Evolutionary conservation across 2,113 vertebrate genomes (phyloP).

Genomic region (Phoxinus phoxinus): DNA sequence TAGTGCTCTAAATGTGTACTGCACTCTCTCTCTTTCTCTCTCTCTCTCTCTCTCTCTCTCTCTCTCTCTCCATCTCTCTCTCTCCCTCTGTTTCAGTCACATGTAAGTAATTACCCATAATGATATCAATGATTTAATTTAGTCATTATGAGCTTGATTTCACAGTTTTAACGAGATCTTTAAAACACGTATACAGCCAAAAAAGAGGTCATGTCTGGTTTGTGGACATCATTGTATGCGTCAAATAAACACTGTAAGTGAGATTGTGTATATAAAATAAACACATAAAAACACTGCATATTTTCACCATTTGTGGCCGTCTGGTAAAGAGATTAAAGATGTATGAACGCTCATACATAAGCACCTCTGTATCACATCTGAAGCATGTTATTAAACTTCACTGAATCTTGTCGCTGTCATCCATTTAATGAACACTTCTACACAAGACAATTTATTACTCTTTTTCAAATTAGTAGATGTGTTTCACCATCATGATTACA

Average conservation of each 20-base stretch:
- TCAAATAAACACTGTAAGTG: slow-evolving; percentile 7
- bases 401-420: not conserved
- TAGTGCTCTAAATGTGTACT: not conserved
- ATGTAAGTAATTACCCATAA: not conserved
- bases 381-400: not conserved
- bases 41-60: not conserved
- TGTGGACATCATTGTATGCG: not conserved
- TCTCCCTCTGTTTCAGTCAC: not conserved
- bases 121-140: not conserved
- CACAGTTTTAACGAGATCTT: slow-evolving; percentile 10
- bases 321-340: not conserved
- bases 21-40: not conserved
- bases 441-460: not conserved
- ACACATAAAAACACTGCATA: not conserved
- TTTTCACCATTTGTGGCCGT: not conserved
- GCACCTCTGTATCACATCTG: not conserved
- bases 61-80: not conserved
- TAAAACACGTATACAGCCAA: not conserved
- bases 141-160: slow-evolving; percentile 14
- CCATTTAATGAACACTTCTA: not conserved
- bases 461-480: not conserved
- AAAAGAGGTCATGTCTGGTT: slow-evolving; percentile 15
- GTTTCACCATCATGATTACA: too few relatives aligned
- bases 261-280: not conserved
- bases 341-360: not conserved